These are phyloP conservation scores for Myanophis thanlyinensis DNA, from an alignment of 2,113 vertebrate genomes.

Conservation along the genomic window DNA sequence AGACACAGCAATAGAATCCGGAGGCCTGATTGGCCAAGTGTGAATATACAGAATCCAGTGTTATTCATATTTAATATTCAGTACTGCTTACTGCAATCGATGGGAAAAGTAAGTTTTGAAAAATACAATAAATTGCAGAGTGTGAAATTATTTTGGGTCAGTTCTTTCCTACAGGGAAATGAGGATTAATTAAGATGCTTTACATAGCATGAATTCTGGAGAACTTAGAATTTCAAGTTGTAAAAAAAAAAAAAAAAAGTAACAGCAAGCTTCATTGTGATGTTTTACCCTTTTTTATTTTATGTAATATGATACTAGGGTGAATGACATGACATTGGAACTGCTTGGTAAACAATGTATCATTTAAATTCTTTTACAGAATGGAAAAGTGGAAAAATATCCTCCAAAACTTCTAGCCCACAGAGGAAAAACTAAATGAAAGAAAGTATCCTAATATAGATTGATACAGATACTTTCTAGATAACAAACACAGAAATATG, in stretches of 20 bases:
- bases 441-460: constrained; percentile 64
- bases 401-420: constrained; percentile 70
- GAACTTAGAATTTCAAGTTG: constrained; percentile 24
- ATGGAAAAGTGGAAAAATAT: constrained; percentile 52
- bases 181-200: neutral
- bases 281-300: constrained; percentile 47
- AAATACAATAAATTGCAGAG: neutral
- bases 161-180: neutral
- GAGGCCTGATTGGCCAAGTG: neutral
- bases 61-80: neutral
- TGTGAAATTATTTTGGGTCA: neutral
- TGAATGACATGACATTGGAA: constrained; percentile 61
- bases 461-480: constrained; percentile 60
- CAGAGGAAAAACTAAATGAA: constrained; percentile 58
- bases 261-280: constrained; percentile 31
- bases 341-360: constrained; percentile 57
- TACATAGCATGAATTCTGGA: neutral
- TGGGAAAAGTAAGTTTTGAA: neutral
- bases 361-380: constrained; percentile 69
- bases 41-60: neutral
- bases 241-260: neutral
- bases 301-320: constrained; percentile 59
- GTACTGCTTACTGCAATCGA: neutral
- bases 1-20: neutral
- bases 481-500: constrained; percentile 64